A percentile compares a stretch with the other conserved stretches of the same genome.
Evolutionary conservation across 1,140 invertebrate genomes (phyloP).

Genomic region (Euwallacea similis): DNA sequence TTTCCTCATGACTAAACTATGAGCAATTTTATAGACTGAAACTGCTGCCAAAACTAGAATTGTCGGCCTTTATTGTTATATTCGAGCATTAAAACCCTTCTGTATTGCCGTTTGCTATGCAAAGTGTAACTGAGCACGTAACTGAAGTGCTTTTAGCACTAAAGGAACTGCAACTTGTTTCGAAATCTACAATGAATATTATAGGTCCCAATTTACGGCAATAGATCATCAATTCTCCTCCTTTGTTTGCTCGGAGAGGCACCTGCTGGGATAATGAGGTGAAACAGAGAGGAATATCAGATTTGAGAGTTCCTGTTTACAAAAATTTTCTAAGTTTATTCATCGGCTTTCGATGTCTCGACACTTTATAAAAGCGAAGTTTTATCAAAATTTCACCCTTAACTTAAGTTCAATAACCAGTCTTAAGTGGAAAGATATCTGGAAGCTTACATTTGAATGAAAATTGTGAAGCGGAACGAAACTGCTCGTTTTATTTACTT

Average conservation of each 20-base stretch:
- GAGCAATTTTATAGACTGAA: conserved; percentile 23
- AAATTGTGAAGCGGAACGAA: conserved; percentile 27
- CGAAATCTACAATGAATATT: conserved; percentile 15
- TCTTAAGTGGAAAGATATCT: conserved; percentile 25
- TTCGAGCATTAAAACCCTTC: conserved; percentile 18
- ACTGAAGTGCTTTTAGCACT: conserved; percentile 10
- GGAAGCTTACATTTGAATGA: conserved; percentile 30
- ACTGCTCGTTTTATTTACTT: conserved; percentile 26
- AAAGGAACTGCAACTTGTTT: conserved; percentile 15
- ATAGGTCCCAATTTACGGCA: background rate
- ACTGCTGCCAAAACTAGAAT: conserved; percentile 20
- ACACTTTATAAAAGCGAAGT: background rate
- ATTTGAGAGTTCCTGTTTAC: too few relatives aligned
- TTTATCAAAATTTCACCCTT: conserved; percentile 32
- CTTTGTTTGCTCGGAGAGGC: too few relatives aligned
- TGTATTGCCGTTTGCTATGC: conserved; percentile 14
- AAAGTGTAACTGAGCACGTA: conserved; percentile 12
- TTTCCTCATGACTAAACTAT: conserved; percentile 29
- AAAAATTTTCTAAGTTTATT: too few relatives aligned
- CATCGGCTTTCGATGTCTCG: too few relatives aligned
- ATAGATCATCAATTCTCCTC: too few relatives aligned
- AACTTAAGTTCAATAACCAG: conserved; percentile 26
- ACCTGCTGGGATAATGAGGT: too few relatives aligned
- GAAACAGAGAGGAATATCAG: too few relatives aligned
- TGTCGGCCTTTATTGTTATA: conserved; percentile 26